Base-by-base conservation (phyloP, 1,140 invertebrate genomes). In the Drosophila triauraria region DNA sequence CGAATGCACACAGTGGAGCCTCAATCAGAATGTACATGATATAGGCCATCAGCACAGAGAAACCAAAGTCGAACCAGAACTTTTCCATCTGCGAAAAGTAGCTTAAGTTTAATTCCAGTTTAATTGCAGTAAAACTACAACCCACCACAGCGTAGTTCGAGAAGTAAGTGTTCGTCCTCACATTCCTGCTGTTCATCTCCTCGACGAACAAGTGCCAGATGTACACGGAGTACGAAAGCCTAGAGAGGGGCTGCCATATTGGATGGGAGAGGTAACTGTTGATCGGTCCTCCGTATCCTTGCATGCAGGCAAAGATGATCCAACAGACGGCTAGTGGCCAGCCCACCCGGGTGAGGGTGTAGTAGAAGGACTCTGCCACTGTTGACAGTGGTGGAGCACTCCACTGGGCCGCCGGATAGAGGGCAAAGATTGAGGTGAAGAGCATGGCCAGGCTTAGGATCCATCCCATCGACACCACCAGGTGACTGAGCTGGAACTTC, bases 271-370 rank as follows among this genome's bases (percentile, higher is more conserved):
- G 50, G 7, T 94, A 92, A 87, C 91, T 93, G 63, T 94, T 93
- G 25, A 93, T 91, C 27, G 92, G 90, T 70, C 94, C 95, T 78
- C 95, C 96, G 84, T 95, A 94, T 38, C 95, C 95, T 56, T 94
- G 93, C 12, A 93, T 91, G 77, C 96, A 96, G 3, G 95, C 95
- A 56, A 95, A 95, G 10, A 96, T 94, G 3, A 97, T 93, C 95
- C 96, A 96, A 2, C 93, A 93, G 4, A 97, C 46, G 1, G 93
- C 93, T 0, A 95, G 4, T 0, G 94, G 93, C 94, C 96, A 97
- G 0, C 93, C 91, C 3, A 94, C 91, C 43, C 96, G 93, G 43
- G 94, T 93, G 3, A 96, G 93, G 4, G 95, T 93, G 1, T 94
- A 94, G 72, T 96, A 96, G 9, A 95, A 92, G 0, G 95, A 94